Evolutionary conservation across 1,140 invertebrate genomes (phyloP), one percentile per base, ranked within the genome.

Genomic region (Drosophila micromelanica): DNA sequence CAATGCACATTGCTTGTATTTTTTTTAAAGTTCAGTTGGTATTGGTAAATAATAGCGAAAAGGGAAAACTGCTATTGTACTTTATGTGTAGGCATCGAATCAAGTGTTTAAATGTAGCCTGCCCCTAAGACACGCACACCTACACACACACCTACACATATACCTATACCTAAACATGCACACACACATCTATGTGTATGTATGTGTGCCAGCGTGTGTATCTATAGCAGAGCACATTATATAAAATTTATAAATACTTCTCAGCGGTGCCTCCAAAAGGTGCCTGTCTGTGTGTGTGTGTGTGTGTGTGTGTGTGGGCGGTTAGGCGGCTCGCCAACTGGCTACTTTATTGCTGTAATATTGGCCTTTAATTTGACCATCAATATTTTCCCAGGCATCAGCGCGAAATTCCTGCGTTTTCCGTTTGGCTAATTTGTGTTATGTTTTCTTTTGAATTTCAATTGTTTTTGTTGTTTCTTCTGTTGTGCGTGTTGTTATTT

Each of bases 201-300:
- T 42, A 5, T 45, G 17, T 23, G 17, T 51, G 42, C 42, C 12
- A 55, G 37, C 13, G 48, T 57, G 51, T 80, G 68, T 80, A 61
- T 73, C 51, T 72, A 37, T 27, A 61, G 46, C 46, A 20, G n/a
- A 13, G 73, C 77, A 82, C 81, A 78, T 86, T 87, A 86, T 86
- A 86, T 86, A 86, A 81, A 86, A 86, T 86, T 86, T 86, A 86
- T 86, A 86, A 86, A 86, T 86, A 86, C 81, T 87, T 82, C 81
- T 69, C 64, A 82, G 78, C 78, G 71, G 46, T 77, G 76, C 65
- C 81, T 82, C 70, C 60, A 69, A 78, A 85, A 81, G 20, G 9
- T 67, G n/a, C 59, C 32, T 49, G 30, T 57, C 30, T 61, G 42
- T 43, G 51, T 37, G 30, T 64, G 13, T 35, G 55, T 51, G 12